Conservation (phyloP, 2,888 invertebrate species). For the Andrena fulva region DNA sequence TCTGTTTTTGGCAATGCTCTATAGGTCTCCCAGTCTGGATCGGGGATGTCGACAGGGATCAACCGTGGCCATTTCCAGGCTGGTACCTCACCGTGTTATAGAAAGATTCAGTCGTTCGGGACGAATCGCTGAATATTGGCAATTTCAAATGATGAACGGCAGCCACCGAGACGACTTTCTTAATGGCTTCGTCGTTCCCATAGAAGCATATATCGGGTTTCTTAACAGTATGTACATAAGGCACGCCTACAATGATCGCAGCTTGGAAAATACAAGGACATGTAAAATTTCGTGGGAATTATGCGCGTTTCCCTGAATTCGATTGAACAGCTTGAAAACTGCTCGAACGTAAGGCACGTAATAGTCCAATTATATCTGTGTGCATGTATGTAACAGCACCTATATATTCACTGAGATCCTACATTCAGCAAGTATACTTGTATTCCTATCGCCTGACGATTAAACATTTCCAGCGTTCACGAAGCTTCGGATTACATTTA, state of each 20-base stretch:
- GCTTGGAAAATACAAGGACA: slow-evolving; percentile 21
- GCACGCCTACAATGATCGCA: slow-evolving; percentile 35
- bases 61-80: too few species aligned
- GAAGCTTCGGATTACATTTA: neutral
- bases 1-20: too few species aligned
- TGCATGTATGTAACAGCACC: slow-evolving; percentile 38
- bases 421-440: slow-evolving; percentile 8
- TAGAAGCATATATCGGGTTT: neutral
- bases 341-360: slow-evolving; percentile 28
- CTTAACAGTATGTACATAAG: slow-evolving; percentile 36
- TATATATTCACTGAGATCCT: slow-evolving; percentile 24
- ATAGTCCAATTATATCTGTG: slow-evolving; percentile 12
- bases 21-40: too few species aligned
- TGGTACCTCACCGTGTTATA: too few species aligned
- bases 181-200: slow-evolving; percentile 1
- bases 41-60: too few species aligned
- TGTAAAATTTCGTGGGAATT: slow-evolving; percentile 11
- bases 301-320: neutral
- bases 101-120: slow-evolving; percentile 7
- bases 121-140: slow-evolving; percentile 22
- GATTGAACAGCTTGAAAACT: slow-evolving; percentile 10
- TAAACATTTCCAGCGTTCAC: slow-evolving; percentile 12
- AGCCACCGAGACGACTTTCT: neutral
- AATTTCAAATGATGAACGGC: neutral
- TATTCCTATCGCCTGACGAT: slow-evolving; percentile 13